A percentile compares a stretch with the other conserved stretches of the same genome.
Evolutionary conservation across 2,888 invertebrate species (phyloP).

Genomic region (Malacosoma neustria): DNA sequence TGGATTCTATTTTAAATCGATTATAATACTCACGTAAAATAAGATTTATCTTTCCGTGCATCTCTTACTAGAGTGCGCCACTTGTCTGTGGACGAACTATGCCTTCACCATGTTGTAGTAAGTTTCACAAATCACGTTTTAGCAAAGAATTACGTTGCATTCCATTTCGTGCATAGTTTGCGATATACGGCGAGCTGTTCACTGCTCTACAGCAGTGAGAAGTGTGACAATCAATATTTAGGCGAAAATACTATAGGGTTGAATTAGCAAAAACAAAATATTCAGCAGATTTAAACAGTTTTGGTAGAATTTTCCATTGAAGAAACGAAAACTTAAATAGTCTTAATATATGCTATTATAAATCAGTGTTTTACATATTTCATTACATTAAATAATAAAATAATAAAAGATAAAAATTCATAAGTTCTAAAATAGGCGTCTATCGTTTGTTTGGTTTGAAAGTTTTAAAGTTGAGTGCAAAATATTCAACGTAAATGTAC

Average conservation of each 20-base stretch:
- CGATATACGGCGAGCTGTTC: constrained; percentile 12
- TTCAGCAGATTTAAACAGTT: too few relatives aligned
- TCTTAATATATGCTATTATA: too few relatives aligned
- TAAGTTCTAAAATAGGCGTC: too few relatives aligned
- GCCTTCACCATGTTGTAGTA: constrained; percentile 57
- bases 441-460: too few relatives aligned
- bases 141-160: constrained; percentile 40
- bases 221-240: constrained; percentile 55
- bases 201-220: constrained; percentile 47
- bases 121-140: constrained; percentile 46
- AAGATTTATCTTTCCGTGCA: constrained; percentile 64
- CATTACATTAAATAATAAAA: too few relatives aligned
- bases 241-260: constrained; percentile 27
- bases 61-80: constrained; percentile 72
- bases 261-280: too few relatives aligned
- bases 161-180: constrained; percentile 46
- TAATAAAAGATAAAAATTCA: too few relatives aligned
- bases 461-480: too few relatives aligned
- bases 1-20: constrained; percentile 23
- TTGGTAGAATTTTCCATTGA: too few relatives aligned
- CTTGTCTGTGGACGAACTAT: constrained; percentile 58
- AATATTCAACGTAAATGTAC: too few relatives aligned
- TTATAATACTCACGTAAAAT: constrained; percentile 21
- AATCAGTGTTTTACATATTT: too few relatives aligned
- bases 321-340: too few relatives aligned